Evolutionary conservation across 2,888 invertebrate species (phyloP).

Genomic region (Apoderus coryli): DNA sequence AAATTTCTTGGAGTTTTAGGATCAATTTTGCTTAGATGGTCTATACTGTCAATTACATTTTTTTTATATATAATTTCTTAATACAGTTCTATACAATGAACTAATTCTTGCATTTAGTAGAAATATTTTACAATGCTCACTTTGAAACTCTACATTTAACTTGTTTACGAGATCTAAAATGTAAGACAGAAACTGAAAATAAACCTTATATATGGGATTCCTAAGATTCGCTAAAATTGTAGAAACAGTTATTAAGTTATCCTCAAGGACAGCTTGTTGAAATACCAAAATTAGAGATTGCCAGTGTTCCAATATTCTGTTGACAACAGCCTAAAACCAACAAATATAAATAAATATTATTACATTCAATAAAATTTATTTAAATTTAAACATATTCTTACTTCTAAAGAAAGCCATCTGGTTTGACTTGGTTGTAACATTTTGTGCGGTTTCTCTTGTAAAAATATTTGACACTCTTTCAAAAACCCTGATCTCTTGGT

Average conservation of each 20-base stretch:
- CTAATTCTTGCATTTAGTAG: background rate
- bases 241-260: too few relatives aligned
- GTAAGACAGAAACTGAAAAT: constrained; percentile 1
- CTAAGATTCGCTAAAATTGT: too few relatives aligned
- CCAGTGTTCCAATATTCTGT: too few relatives aligned
- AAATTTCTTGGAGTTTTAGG: background rate
- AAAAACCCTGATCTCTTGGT: constrained; percentile 1
- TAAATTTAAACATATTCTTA: too few relatives aligned
- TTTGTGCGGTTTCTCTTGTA: constrained; percentile 1
- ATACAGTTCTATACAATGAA: constrained; percentile 4
- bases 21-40: constrained; percentile 1
- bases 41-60: background rate
- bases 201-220: too few relatives aligned
- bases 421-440: background rate
- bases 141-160: constrained; percentile 5
- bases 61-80: constrained; percentile 4
- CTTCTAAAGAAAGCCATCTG: background rate
- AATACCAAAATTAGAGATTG: too few relatives aligned
- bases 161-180: constrained; percentile 3
- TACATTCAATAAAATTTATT: too few relatives aligned
- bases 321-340: too few relatives aligned
- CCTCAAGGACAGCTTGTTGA: too few relatives aligned
- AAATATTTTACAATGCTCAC: constrained; percentile 4
- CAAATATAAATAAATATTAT: background rate
- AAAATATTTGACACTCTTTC: constrained; percentile 1